These are phyloP conservation scores for Antechinus stuartii DNA, from an alignment of 2,113 vertebrate species.

Conservation along the genomic window DNA sequence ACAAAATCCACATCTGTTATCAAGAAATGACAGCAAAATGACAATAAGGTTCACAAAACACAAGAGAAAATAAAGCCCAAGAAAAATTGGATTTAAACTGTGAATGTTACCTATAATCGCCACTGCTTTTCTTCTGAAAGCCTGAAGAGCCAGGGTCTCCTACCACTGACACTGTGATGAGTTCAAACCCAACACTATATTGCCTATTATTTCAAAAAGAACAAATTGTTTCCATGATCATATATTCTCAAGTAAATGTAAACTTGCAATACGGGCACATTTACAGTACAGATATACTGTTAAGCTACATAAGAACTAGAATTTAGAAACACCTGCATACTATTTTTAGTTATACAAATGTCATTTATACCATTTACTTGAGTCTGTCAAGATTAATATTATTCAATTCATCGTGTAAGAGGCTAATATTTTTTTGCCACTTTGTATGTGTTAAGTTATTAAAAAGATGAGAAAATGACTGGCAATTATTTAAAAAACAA, in stretches of 20 bases:
- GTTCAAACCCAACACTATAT: slow-evolving; percentile 96
- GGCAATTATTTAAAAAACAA: not conserved
- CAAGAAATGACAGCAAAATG: slow-evolving; percentile 56
- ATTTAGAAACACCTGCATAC: not conserved
- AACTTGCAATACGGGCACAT: not conserved
- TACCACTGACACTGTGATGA: slow-evolving; percentile 88
- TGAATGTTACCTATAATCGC: slow-evolving; percentile 93
- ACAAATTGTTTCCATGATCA: not conserved
- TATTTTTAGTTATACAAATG: slow-evolving; percentile 19
- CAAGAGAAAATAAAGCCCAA: not conserved
- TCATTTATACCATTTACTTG: not conserved
- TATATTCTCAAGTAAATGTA: not conserved
- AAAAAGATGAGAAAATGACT: not conserved
- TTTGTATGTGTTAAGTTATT: not conserved
- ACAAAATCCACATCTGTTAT: slow-evolving; percentile 95
- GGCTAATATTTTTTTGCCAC: slow-evolving; percentile 5
- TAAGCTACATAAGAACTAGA: not conserved
- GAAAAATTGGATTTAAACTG: slow-evolving; percentile 1
- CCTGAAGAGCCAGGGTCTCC: slow-evolving; percentile 89
- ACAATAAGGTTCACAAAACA: slow-evolving; percentile 8
- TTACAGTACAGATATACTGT: not conserved
- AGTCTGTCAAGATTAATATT: not conserved
- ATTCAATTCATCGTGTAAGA: slow-evolving; percentile 37
- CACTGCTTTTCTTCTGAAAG: slow-evolving; percentile 92
- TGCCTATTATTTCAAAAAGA: slow-evolving; percentile 83